These are phyloP conservation scores for Sphenodon punctatus DNA, from an alignment of 2,797 vertebrate species.

Conservation along the genomic window DNA sequence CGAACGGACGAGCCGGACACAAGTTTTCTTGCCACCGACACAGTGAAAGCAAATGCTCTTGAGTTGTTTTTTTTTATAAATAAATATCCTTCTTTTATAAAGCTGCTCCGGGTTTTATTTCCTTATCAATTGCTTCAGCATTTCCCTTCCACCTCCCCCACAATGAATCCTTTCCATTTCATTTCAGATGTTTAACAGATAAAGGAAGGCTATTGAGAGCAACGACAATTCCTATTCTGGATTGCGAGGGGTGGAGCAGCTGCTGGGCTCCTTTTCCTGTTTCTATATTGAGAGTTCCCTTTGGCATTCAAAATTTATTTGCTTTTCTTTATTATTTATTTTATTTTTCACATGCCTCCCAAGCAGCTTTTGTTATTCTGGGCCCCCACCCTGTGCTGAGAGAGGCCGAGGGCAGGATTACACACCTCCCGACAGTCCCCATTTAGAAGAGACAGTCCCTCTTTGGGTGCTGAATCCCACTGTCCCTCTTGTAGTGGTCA, in stretches of 20 bases:
- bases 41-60: background rate
- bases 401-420: too few species aligned
- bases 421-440: too few species aligned
- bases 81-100: too few species aligned
- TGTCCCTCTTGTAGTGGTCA: too few species aligned
- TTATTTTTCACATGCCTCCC: background rate
- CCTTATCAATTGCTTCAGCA: background rate
- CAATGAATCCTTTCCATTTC: background rate
- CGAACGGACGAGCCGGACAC: background rate
- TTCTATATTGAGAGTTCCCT: background rate
- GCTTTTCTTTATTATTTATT: background rate
- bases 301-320: background rate
- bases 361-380: background rate
- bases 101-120: background rate
- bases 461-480: too few species aligned
- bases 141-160: background rate
- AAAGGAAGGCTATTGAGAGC: background rate
- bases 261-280: background rate
- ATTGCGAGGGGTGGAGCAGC: background rate
- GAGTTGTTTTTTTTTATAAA: background rate
- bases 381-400: too few species aligned
- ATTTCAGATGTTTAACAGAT: background rate
- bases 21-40: background rate
- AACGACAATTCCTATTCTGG: background rate
- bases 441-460: too few species aligned